Evolutionary conservation across 2,113 vertebrate genomes (phyloP).

Genomic region (Stomatorhinus ivindoensis): DNA sequence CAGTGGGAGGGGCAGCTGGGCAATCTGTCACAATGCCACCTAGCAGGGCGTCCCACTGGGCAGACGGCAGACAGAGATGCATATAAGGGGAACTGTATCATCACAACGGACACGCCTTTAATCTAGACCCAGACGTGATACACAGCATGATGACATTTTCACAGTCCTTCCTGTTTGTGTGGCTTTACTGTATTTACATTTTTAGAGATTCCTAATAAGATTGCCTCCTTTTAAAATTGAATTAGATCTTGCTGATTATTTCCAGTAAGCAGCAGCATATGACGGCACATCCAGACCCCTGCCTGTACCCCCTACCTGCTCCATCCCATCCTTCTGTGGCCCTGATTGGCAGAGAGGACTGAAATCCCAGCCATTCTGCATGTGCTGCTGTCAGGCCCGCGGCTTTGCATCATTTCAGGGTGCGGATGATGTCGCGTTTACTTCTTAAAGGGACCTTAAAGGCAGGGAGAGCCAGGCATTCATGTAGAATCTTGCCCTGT

Average conservation of each 20-base stretch:
- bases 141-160: neutral
- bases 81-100: neutral
- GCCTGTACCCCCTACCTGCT: neutral
- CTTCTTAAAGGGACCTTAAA: neutral
- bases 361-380: neutral
- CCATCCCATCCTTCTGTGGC: neutral
- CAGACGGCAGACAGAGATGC: neutral
- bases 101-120: neutral
- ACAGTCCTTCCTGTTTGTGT: neutral
- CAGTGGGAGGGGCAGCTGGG: neutral
- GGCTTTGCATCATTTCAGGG: neutral
- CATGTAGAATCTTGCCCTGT: slow-evolving; percentile 30
- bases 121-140: neutral
- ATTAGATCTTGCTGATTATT: neutral
- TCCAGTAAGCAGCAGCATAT: neutral
- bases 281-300: neutral
- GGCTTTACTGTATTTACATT: neutral
- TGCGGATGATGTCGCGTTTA: neutral
- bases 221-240: neutral
- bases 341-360: slow-evolving; percentile 14
- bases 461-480: slow-evolving; percentile 14
- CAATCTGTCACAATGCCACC: neutral
- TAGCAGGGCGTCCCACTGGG: neutral
- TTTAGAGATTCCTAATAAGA: neutral
- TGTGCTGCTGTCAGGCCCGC: neutral